These are phyloP conservation scores for Montipora efflorescens DNA, from an alignment of 64 coral and sea anemone genomes.

Conservation along the genomic window DNA sequence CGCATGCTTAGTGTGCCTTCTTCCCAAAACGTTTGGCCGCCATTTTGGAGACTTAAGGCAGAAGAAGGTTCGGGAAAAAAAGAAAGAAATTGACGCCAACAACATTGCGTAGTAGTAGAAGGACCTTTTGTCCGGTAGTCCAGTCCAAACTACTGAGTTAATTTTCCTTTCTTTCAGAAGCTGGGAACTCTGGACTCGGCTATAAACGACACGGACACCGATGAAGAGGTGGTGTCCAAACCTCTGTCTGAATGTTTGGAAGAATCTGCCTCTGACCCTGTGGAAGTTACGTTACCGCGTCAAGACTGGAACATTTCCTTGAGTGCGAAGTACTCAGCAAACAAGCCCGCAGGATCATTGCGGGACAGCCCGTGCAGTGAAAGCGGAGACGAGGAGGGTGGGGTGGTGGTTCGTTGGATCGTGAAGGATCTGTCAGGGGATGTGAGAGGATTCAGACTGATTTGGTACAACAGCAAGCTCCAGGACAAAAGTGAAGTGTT, in stretches of 20 bases:
- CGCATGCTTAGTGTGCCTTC: no score
- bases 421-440: neutral
- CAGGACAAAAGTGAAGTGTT: conserved; percentile 4
- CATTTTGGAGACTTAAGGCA: no score
- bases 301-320: conserved; percentile 67
- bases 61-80: no score
- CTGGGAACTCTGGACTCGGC: neutral
- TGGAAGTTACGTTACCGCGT: conserved; percentile 74
- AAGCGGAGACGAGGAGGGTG: conserved; percentile 56
- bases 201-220: conserved; percentile 48
- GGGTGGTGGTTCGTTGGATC: conserved; percentile 62
- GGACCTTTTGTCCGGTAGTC: no score
- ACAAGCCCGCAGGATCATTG: conserved; percentile 24
- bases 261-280: conserved; percentile 70
- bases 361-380: conserved; percentile 29
- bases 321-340: conserved; percentile 45
- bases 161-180: neutral
- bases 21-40: no score
- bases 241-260: conserved; percentile 52
- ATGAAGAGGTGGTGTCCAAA: conserved; percentile 60
- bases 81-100: no score
- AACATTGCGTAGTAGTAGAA: no score
- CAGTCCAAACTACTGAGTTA: no score
- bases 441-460: conserved; percentile 46
- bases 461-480: conserved; percentile 50